Evolutionary conservation across 2,888 invertebrate species (phyloP).

Genomic region (Ochlodes sylvanus): DNA sequence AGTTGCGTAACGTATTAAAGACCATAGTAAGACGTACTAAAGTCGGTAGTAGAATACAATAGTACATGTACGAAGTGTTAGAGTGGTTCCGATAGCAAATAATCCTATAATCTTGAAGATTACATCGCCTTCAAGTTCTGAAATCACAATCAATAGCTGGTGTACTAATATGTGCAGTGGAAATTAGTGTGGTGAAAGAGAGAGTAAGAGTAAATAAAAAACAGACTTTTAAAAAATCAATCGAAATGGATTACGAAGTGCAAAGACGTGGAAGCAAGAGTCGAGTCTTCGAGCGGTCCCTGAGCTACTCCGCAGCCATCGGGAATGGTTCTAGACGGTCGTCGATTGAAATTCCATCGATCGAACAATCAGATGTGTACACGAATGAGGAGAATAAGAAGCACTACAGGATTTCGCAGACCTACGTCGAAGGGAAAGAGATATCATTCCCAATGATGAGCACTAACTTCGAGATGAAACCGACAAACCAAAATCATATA

Average conservation of each 20-base stretch:
- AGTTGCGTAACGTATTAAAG: not conserved
- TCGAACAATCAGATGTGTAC: constrained; percentile 72
- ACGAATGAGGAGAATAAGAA: constrained; percentile 75
- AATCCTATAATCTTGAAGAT: constrained; percentile 15
- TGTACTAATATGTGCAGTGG: constrained; percentile 30
- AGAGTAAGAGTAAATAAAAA: not conserved
- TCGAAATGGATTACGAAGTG: constrained; percentile 42
- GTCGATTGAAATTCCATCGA: constrained; percentile 74
- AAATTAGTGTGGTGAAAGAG: constrained; percentile 28
- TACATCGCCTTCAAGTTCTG: constrained; percentile 13
- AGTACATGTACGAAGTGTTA: not conserved
- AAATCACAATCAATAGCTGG: constrained; percentile 8
- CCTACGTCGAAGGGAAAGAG: constrained; percentile 77
- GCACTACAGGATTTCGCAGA: constrained; percentile 75
- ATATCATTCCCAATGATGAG: constrained; percentile 62
- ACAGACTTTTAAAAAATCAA: constrained; percentile 22
- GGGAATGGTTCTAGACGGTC: constrained; percentile 67
- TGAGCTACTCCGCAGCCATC: constrained; percentile 78
- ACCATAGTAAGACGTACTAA: too few species aligned
- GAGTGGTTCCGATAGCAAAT: constrained; percentile 6
- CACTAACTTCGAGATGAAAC: constrained; percentile 55
- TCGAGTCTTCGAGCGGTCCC: constrained; percentile 69
- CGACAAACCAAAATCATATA: constrained; percentile 44
- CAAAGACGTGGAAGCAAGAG: constrained; percentile 60
- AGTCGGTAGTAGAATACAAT: not conserved